Evolutionary conservation across 2,797 vertebrate species (phyloP).

Genomic region (Xenopus petersii): DNA sequence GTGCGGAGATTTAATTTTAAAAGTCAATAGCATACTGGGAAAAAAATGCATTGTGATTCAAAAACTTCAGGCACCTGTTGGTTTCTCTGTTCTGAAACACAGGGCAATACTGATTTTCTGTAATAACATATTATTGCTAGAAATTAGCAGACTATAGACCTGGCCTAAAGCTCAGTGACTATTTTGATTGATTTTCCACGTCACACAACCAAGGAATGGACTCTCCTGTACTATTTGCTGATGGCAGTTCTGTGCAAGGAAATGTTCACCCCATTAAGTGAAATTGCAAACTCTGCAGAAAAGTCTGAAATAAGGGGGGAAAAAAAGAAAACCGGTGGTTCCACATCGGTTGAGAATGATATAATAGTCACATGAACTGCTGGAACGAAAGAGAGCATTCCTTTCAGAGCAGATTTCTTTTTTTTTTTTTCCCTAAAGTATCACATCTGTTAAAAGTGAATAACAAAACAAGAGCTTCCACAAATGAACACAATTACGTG

Average conservation of each 20-base stretch:
- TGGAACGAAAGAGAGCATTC: slow-evolving; percentile 45
- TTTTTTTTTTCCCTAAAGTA: slow-evolving; percentile 15
- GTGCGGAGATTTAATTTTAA: too few species aligned
- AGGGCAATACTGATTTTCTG: too few species aligned
- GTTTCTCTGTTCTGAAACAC: too few species aligned
- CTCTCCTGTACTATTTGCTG: background rate
- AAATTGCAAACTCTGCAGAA: slow-evolving; percentile 26
- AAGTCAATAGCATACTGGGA: too few species aligned
- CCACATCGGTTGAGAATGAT: slow-evolving; percentile 46
- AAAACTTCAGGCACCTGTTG: too few species aligned
- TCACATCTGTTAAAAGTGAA: slow-evolving; percentile 39
- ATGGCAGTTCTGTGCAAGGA: background rate
- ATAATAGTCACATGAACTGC: slow-evolving; percentile 48
- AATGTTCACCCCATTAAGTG: slow-evolving; percentile 5
- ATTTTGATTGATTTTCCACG: background rate
- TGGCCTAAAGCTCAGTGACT: background rate
- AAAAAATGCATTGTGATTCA: too few species aligned
- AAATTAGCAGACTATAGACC: background rate
- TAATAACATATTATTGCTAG: too few species aligned
- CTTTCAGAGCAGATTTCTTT: slow-evolving; percentile 11
- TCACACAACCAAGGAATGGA: background rate
- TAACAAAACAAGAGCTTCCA: slow-evolving; percentile 22
- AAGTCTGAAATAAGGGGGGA: background rate
- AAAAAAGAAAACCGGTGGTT: slow-evolving; percentile 7
- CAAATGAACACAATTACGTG: background rate